These are phyloP conservation scores for Cervus canadensis DNA, from an alignment of 2,113 vertebrate genomes.

Conservation along the genomic window DNA sequence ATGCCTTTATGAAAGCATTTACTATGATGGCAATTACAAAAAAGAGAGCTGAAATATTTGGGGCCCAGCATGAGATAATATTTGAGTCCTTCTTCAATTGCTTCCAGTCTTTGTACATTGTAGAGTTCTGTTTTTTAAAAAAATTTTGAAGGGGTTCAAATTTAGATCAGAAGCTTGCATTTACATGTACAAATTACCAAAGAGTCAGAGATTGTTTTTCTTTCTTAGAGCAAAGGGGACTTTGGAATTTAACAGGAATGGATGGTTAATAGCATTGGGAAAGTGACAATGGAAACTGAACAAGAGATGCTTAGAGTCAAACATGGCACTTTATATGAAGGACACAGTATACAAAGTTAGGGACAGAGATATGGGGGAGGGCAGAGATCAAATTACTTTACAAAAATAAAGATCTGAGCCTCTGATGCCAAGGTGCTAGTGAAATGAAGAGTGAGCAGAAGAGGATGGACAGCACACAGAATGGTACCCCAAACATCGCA, in stretches of 20 bases:
- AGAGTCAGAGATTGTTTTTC: background rate
- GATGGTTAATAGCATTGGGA: background rate
- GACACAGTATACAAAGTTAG: background rate
- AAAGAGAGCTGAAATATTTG: background rate
- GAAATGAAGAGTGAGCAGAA: background rate
- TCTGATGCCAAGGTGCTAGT: rapidly evolving
- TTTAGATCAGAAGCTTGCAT: background rate
- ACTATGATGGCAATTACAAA: background rate
- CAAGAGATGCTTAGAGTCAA: background rate
- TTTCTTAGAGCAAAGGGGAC: background rate
- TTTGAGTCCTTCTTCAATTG: background rate
- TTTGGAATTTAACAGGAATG: background rate
- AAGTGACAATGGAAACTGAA: background rate
- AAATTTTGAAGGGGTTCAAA: background rate
- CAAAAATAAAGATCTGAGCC: background rate
- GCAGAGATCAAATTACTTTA: background rate
- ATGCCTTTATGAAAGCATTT: background rate
- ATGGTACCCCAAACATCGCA: background rate
- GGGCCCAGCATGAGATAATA: background rate
- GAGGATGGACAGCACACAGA: rapidly evolving
- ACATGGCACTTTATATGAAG: background rate
- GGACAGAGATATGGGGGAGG: background rate
- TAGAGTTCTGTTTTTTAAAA: background rate
- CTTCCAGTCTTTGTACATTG: background rate
- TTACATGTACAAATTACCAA: background rate